Evolutionary conservation across 2,113 vertebrate species (phyloP).

Genomic region (Chrysochloris asiatica): DNA sequence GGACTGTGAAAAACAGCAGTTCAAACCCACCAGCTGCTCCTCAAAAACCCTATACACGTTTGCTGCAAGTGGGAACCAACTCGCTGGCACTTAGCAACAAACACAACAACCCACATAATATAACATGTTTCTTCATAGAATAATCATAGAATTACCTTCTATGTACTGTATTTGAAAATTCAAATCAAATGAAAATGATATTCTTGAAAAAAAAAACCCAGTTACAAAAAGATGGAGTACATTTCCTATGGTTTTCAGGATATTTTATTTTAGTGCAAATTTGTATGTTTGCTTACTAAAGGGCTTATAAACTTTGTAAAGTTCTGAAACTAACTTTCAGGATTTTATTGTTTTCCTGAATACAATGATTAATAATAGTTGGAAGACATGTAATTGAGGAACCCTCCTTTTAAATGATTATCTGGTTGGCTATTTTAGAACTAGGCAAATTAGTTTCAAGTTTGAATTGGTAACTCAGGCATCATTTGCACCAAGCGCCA

Average conservation of each 20-base stretch:
- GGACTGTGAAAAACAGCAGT: no score
- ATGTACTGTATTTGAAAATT: conserved; percentile 39
- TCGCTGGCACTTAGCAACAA: no score
- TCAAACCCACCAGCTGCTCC: no score
- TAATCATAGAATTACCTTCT: background rate
- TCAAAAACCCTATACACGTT: no score
- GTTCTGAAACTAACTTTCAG: conserved; percentile 14
- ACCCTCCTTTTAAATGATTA: background rate
- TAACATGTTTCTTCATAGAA: no score
- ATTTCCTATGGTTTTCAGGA: background rate
- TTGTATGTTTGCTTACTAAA: conserved; percentile 19
- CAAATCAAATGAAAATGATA: background rate
- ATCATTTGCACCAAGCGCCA: background rate
- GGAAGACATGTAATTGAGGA: background rate
- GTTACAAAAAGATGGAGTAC: background rate
- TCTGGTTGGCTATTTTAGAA: conserved; percentile 20
- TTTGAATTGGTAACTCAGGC: conserved; percentile 7
- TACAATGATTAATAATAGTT: background rate
- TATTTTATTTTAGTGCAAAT: conserved; percentile 7
- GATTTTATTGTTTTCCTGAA: background rate
- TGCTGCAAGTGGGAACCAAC: no score
- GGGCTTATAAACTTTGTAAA: conserved; percentile 5
- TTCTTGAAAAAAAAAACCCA: conserved; percentile 15
- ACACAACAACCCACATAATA: no score
- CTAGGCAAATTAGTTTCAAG: conserved; percentile 17